Base-by-base conservation (phyloP, 2,888 invertebrate genomes). In the Drosophila nr. fundita region DNA sequence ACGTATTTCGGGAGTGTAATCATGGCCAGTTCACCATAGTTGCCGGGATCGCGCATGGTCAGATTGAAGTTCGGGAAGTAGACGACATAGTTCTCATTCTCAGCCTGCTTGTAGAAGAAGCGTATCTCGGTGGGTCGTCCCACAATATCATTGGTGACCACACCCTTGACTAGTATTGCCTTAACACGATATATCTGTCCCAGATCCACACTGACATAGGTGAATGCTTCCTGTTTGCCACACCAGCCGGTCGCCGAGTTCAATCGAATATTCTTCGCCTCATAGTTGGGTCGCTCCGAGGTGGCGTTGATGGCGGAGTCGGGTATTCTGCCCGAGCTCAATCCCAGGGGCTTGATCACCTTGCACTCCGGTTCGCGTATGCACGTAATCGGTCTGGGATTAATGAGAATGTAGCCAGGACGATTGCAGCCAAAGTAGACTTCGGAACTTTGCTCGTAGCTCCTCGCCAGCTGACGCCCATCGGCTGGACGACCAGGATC, bases 161-260 rank as follows among this genome's bases (percentile, higher is more conserved):
- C 98, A 60, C 98, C 98, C 93, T 98, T 98, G 0, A 98, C 98
- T 42, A 98, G 94, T 83, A 98, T 98, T 27, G 98, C 98, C 93
- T 98, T 98, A 0, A 98, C 97, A 81, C 98, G 95, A 92, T 96
- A 97, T n/a, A 98, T 96, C 93, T 97, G 96, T 48, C 98, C 98
- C 76, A 99, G 94, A 93, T 99, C 99, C 0, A 99, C 98, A 90
- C 97, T 98, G 10, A 98, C 97, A 89, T 98, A 99, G 0, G 98
- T 98, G 90, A 99, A 98, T 0, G 98, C 97, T 94, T 99, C 99
- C 94, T 97, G 97, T 90, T 98, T 98, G n/a, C 98, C 98, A 93
- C 98, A 98, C 98, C 98, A 98, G 24, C 98, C 98, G 53, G 98
- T 98, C 4, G 98, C 98, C 0, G 98, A 98, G 91, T 98, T 98